phyloP scores from a whole-genome alignment of 2,888 invertebrate species.

The Meliscaeva auricollis region DNA sequence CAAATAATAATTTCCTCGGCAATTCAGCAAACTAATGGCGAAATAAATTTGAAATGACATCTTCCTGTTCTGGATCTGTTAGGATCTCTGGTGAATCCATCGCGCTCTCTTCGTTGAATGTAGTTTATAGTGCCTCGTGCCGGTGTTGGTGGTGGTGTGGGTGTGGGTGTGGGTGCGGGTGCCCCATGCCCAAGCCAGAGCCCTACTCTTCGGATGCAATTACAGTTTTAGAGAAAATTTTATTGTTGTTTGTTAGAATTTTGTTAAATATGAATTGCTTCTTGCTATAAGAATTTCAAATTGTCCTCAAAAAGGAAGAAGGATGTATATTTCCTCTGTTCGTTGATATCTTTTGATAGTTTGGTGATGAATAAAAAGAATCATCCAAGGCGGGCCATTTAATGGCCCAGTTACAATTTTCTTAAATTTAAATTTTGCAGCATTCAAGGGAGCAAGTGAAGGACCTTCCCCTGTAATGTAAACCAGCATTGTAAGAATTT shows the following conservation, averaged over 20 bases:
- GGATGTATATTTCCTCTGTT: background rate
- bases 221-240: constrained; percentile 47
- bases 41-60: constrained; percentile 73
- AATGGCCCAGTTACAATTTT: background rate
- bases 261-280: constrained; percentile 51
- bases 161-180: too few species aligned
- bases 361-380: background rate
- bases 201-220: constrained; percentile 39
- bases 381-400: background rate
- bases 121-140: background rate
- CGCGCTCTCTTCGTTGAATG: background rate
- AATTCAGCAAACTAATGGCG: constrained; percentile 74
- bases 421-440: background rate
- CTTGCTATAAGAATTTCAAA: constrained; percentile 7
- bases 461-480: background rate
- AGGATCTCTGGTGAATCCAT: background rate
- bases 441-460: background rate
- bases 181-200: background rate
- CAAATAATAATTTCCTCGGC: constrained; percentile 72
- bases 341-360: background rate
- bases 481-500: constrained; percentile 6
- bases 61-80: constrained; percentile 38
- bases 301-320: constrained; percentile 2
- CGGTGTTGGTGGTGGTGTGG: too few species aligned
- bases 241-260: constrained; percentile 55